A percentile compares a stretch with the other conserved stretches of the same genome.
These are phyloP conservation scores for Aporophyla nigra DNA, from an alignment of 2,888 invertebrate species.

Conservation along the genomic window DNA sequence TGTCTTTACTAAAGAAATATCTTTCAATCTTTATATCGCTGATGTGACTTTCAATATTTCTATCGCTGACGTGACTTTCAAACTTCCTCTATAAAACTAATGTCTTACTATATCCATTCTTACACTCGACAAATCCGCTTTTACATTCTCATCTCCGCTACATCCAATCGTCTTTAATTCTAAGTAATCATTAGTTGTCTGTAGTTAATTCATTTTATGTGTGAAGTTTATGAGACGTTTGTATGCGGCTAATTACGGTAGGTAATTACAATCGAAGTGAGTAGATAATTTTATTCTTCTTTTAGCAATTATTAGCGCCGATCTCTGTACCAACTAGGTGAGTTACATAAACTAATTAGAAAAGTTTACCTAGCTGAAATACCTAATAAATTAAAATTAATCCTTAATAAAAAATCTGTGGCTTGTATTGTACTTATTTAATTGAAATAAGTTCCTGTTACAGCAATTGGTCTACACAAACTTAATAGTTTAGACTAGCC, in stretches of 20 bases:
- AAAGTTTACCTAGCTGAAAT: neutral
- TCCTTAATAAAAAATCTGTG: neutral
- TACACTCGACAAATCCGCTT: neutral
- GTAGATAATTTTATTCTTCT: neutral
- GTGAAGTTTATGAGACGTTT: slow-evolving; percentile 16
- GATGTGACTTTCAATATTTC: neutral
- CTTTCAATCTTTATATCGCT: neutral
- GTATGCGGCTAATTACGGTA: slow-evolving; percentile 13
- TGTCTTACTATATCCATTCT: neutral
- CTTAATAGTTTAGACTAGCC: too few species aligned
- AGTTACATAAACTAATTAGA: neutral
- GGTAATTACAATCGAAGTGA: neutral
- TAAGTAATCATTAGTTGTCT: neutral
- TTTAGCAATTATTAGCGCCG: neutral
- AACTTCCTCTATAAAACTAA: neutral
- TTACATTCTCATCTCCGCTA: neutral
- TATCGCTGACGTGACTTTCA: neutral
- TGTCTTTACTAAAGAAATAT: neutral
- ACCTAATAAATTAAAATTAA: neutral
- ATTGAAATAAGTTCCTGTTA: neutral
- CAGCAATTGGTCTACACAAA: neutral
- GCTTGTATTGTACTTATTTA: neutral
- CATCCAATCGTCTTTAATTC: neutral
- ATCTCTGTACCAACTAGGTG: neutral
- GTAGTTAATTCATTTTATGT: neutral